These are phyloP conservation scores for Drosophila repletoides DNA, from an alignment of 1,140 invertebrate species.

Conservation along the genomic window DNA sequence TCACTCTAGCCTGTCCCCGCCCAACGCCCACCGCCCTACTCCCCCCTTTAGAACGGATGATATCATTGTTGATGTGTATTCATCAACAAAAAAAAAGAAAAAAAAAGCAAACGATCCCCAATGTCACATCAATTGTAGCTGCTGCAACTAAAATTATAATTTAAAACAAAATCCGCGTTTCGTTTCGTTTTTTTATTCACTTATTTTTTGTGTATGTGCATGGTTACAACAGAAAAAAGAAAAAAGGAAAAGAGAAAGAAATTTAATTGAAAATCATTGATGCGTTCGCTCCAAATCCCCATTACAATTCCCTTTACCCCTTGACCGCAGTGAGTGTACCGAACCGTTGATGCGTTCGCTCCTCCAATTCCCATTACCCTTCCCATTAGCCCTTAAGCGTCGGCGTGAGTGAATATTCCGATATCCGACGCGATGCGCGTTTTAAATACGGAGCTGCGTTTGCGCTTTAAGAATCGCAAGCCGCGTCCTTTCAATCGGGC, in stretches of 20 bases:
- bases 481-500: slow-evolving; percentile 75
- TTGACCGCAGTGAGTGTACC: too few relatives aligned
- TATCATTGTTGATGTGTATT: slow-evolving; percentile 46
- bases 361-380: background rate
- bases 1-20: slow-evolving; percentile 1
- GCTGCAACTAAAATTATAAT: background rate
- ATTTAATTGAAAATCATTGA: slow-evolving; percentile 52
- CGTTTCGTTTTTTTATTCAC: background rate
- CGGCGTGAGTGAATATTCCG: background rate
- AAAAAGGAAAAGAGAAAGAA: background rate
- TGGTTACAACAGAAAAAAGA: background rate
- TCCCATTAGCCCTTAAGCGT: background rate
- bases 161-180: background rate
- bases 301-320: background rate
- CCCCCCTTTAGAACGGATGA: slow-evolving; percentile 23
- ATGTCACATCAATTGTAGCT: slow-evolving; percentile 32
- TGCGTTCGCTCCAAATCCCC: slow-evolving; percentile 62
- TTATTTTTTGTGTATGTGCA: slow-evolving; percentile 6
- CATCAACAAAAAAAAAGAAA: too few relatives aligned
- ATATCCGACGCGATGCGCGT: slow-evolving; percentile 51
- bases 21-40: background rate
- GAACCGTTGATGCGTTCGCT: too few relatives aligned
- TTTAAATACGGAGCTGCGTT: slow-evolving; percentile 68
- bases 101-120: slow-evolving; percentile 15
- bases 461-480: slow-evolving; percentile 78